A percentile compares a stretch with the other conserved stretches of the same genome.
phyloP scores from a whole-genome alignment of 2,113 vertebrate genomes.

The Megaceryle maxima region DNA sequence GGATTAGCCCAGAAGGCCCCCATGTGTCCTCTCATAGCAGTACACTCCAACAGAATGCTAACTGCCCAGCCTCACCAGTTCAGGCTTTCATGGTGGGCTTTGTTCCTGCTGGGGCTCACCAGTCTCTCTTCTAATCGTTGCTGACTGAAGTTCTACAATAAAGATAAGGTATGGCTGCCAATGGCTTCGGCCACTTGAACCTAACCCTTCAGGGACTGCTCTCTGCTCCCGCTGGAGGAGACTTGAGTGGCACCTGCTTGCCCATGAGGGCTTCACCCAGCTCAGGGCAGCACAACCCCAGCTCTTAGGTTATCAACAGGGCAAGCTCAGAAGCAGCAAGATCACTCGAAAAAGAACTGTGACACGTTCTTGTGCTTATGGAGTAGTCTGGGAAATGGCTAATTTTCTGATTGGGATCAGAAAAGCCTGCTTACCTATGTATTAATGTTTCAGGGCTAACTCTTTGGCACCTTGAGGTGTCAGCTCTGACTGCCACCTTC shows the following conservation, averaged over 20 bases:
- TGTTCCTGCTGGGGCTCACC: not conserved
- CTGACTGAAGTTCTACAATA: not conserved
- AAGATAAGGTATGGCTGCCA: not conserved
- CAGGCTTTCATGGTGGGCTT: not conserved
- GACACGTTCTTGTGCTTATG: not conserved
- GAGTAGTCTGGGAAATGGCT: not conserved
- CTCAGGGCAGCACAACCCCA: not conserved
- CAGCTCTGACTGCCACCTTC: not conserved
- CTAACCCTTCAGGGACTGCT: not conserved
- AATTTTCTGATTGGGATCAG: not conserved
- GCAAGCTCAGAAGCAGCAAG: not conserved
- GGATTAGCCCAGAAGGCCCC: not conserved
- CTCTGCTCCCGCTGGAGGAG: not conserved
- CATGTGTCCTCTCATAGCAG: not conserved
- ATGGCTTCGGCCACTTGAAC: not conserved
- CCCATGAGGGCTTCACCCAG: not conserved
- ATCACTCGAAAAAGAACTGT: not conserved
- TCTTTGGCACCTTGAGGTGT: not conserved
- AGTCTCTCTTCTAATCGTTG: not conserved
- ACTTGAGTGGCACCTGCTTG: not conserved
- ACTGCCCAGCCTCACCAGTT: not conserved
- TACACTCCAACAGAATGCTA: not conserved
- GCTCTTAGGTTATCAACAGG: conserved; percentile 18
- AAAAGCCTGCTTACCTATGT: not conserved
- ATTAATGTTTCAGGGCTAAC: not conserved